Percentiles rank a stretch among this genome's conserved stretches.
Evolutionary conservation across 2,797 vertebrate species (phyloP).

Genomic region (Echeneis naucrates): DNA sequence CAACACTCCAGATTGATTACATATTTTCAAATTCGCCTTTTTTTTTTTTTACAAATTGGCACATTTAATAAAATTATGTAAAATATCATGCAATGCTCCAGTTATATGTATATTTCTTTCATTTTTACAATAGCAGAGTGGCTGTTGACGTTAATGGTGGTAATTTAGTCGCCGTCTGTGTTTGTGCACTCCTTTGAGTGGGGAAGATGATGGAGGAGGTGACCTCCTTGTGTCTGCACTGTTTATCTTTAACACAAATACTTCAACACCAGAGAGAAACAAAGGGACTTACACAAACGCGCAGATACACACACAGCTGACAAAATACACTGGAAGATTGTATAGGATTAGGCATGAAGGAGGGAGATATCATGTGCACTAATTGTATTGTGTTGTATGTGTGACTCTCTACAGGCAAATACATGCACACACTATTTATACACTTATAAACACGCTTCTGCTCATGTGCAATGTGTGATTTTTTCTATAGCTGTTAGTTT

Average conservation of each 20-base stretch:
- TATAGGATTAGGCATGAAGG: neutral
- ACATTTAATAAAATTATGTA: conserved; percentile 21
- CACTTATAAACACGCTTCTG: neutral
- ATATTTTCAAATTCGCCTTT: no score
- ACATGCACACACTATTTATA: neutral
- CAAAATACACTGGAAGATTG: conserved; percentile 18
- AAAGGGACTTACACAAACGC: conserved; percentile 24
- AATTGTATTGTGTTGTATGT: neutral
- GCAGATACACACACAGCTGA: conserved; percentile 9
- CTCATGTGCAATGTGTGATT: neutral
- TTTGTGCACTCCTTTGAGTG: conserved; percentile 43
- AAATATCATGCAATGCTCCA: neutral
- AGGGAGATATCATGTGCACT: neutral
- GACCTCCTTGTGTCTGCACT: conserved; percentile 59
- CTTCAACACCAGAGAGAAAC: conserved; percentile 44
- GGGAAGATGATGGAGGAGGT: conserved; percentile 64
- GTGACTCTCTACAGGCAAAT: neutral
- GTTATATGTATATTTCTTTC: neutral
- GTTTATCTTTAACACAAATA: conserved; percentile 70
- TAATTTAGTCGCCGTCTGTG: conserved; percentile 60
- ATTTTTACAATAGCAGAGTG: conserved; percentile 5
- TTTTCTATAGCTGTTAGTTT: neutral
- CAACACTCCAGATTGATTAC: no score
- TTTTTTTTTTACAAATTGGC: conserved; percentile 5
- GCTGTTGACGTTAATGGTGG: conserved; percentile 49